phyloP scores from a whole-genome alignment of 2,797 vertebrate species.

The Oryzias dopingdopingensis region DNA sequence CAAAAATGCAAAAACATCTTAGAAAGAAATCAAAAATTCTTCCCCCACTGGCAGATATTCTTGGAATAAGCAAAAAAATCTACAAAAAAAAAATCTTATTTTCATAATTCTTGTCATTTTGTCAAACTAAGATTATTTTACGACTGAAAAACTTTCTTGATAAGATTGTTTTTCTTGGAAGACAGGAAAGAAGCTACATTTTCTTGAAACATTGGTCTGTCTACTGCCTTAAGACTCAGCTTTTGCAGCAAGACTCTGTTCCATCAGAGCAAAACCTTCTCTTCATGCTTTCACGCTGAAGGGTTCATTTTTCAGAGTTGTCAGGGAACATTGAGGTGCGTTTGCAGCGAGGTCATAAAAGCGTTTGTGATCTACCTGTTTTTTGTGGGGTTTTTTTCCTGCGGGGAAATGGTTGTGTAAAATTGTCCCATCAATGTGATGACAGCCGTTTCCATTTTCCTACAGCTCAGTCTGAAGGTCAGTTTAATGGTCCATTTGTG shows the following conservation, averaged over 20 bases:
- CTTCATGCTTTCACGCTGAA: slow-evolving; percentile 49
- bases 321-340: slow-evolving; percentile 25
- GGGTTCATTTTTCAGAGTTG: slow-evolving; percentile 32
- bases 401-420: slow-evolving; percentile 44
- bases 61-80: no score
- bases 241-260: slow-evolving; percentile 12
- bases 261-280: slow-evolving; percentile 19
- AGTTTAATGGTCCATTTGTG: slow-evolving; percentile 73
- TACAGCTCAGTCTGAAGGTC: slow-evolving; percentile 67
- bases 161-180: no score
- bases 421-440: slow-evolving; percentile 33
- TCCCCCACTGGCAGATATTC: no score
- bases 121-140: no score
- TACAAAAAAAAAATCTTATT: no score
- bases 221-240: slow-evolving; percentile 31
- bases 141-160: slow-evolving; percentile 6
- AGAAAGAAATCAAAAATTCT: no score
- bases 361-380: slow-evolving; percentile 39
- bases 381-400: slow-evolving; percentile 35
- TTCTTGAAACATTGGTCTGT: slow-evolving; percentile 1
- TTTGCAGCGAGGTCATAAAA: slow-evolving; percentile 24
- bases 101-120: no score
- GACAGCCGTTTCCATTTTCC: slow-evolving; percentile 66
- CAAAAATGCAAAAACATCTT: no score
- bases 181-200: no score